phyloP scores from a whole-genome alignment of 1,140 invertebrate species.

The Euschistus heros region DNA sequence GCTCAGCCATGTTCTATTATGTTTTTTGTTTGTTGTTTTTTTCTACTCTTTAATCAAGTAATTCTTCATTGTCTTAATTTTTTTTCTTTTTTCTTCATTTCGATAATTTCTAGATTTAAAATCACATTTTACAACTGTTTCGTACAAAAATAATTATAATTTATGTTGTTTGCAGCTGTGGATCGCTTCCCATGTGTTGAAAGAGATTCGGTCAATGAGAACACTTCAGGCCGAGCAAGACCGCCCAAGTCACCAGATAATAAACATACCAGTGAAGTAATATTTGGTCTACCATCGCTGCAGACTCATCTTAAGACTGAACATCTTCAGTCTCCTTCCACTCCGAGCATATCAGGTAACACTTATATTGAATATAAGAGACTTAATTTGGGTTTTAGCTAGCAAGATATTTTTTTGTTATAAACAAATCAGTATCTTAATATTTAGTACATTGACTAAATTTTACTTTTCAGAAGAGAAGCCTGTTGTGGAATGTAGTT shows the following conservation, averaged over 20 bases:
- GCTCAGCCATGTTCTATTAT: no score
- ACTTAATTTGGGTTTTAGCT: no score
- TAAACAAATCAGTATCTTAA: no score
- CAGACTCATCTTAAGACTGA: conserved; percentile 88
- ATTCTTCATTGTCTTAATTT: no score
- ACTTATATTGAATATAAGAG: background rate
- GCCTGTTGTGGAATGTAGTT: conserved; percentile 87
- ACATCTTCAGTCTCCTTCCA: conserved; percentile 63
- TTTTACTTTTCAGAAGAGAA: conserved; percentile 52
- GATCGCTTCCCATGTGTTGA: conserved; percentile 81
- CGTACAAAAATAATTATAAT: no score
- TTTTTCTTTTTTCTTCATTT: no score
- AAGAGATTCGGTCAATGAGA: conserved; percentile 44
- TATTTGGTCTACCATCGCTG: conserved; percentile 86
- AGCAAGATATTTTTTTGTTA: no score
- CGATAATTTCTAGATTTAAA: no score
- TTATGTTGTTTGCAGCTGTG: conserved; percentile 49
- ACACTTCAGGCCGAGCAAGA: conserved; percentile 30
- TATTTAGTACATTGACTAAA: no score
- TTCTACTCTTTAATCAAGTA: no score
- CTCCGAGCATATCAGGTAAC: conserved; percentile 58
- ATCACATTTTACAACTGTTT: no score
- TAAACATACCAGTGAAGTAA: conserved; percentile 85
- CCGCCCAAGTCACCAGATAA: conserved; percentile 59
- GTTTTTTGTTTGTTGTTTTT: no score